Percentiles rank a stretch among this genome's conserved stretches.
These are phyloP conservation scores for Macquaria ambigua DNA, from an alignment of 2,113 vertebrate species.

Conservation along the genomic window DNA sequence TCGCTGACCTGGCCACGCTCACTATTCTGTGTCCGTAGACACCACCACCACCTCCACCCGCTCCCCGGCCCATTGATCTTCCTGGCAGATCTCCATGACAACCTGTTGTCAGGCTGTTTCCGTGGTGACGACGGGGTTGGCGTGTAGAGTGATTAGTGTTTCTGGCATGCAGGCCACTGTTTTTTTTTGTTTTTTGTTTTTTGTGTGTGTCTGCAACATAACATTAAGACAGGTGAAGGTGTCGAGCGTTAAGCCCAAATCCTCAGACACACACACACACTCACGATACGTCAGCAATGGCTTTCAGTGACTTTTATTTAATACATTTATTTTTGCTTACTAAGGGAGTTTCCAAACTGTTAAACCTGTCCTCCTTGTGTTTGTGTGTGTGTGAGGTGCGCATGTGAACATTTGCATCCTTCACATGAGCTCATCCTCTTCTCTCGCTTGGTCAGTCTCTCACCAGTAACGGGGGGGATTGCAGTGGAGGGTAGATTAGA, in stretches of 20 bases:
- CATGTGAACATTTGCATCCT: constrained; percentile 53
- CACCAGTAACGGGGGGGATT: constrained; percentile 39
- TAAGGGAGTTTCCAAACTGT: constrained; percentile 1
- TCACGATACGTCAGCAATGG: neutral
- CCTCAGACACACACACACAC: constrained; percentile 25
- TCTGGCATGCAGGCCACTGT: constrained; percentile 29
- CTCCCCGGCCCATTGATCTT: constrained; percentile 64
- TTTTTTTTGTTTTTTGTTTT: constrained; percentile 8
- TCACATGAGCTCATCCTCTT: constrained; percentile 50
- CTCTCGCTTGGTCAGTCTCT: constrained; percentile 49
- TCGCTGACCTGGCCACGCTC: constrained; percentile 55
- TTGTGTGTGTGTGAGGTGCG: constrained; percentile 41
- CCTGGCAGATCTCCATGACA: constrained; percentile 72
- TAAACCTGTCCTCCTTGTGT: constrained; percentile 2
- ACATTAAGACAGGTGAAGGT: neutral
- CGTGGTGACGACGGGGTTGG: constrained; percentile 42
- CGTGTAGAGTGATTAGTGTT: constrained; percentile 57
- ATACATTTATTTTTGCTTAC: constrained; percentile 5
- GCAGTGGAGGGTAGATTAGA: constrained; percentile 63
- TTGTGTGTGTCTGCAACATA: constrained; percentile 22
- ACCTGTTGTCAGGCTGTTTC: constrained; percentile 66
- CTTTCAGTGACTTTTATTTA: constrained; percentile 6
- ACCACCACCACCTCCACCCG: neutral
- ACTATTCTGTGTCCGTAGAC: constrained; percentile 55
- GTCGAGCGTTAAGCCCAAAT: neutral